These are phyloP conservation scores for Campodea augens DNA, from an alignment of 1,140 invertebrate species.

Conservation along the genomic window DNA sequence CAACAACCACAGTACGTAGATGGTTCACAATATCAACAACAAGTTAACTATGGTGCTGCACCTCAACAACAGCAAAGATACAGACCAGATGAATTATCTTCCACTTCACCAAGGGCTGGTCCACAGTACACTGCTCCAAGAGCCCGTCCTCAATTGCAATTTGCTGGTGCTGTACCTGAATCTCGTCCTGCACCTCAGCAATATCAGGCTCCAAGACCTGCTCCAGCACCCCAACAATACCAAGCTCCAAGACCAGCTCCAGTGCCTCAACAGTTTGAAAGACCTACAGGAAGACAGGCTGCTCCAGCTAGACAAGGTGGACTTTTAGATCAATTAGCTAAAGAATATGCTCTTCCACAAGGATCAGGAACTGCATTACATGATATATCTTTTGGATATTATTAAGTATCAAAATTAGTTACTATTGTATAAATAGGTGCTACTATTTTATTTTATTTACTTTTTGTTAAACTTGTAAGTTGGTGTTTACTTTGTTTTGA, in stretches of 20 bases:
- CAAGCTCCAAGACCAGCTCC: not conserved
- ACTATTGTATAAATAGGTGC: too few species aligned
- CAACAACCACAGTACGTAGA: not conserved
- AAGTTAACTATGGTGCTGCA: not conserved
- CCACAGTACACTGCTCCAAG: not conserved
- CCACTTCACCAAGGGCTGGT: not conserved
- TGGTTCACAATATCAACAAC: not conserved
- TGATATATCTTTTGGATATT: slow-evolving; percentile 50
- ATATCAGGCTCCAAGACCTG: not conserved
- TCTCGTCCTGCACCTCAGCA: not conserved
- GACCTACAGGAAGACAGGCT: not conserved
- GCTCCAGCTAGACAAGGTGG: slow-evolving; percentile 23
- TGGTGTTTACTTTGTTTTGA: too few species aligned
- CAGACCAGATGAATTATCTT: not conserved
- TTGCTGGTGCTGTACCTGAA: too few species aligned
- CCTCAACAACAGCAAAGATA: slow-evolving; percentile 6
- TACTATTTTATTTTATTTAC: too few species aligned
- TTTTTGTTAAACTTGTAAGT: too few species aligned
- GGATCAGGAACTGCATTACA: slow-evolving; percentile 43
- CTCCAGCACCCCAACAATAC: not conserved
- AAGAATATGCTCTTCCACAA: slow-evolving; percentile 49
- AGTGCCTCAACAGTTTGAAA: not conserved
- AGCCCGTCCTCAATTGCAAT: not conserved
- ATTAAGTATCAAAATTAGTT: too few species aligned
- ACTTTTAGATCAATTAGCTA: slow-evolving; percentile 57